Conservation (phyloP, 2,113 vertebrate species). For the Barbus barbus region DNA sequence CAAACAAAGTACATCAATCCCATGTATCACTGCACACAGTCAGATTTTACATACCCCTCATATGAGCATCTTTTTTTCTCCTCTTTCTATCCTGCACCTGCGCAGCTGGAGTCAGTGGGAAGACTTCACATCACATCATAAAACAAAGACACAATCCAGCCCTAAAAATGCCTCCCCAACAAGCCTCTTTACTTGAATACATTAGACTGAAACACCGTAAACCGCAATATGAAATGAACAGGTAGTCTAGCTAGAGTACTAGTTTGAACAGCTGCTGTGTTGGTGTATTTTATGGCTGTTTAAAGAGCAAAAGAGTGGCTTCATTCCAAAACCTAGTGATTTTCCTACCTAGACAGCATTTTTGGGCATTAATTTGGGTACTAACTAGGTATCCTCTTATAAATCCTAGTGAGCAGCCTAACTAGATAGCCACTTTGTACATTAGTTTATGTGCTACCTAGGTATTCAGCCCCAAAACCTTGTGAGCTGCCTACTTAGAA, state of each 20-base stretch:
- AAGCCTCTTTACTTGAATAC: not conserved
- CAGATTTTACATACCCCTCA: slow-evolving; percentile 52
- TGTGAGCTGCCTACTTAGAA: not conserved
- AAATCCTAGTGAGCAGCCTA: not conserved
- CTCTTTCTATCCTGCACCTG: slow-evolving; percentile 59
- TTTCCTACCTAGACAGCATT: not conserved
- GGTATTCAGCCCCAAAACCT: not conserved
- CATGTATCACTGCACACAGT: slow-evolving; percentile 31
- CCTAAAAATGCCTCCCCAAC: slow-evolving; percentile 2
- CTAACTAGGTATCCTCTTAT: not conserved
- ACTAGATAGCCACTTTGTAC: not conserved
- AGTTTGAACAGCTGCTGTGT: not conserved
- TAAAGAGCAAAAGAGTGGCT: slow-evolving; percentile 16
- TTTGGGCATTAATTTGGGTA: not conserved
- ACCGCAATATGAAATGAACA: not conserved
- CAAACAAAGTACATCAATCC: slow-evolving; percentile 26
- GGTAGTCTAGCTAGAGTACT: not conserved
- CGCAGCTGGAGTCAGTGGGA: slow-evolving; percentile 48
- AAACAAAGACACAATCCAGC: slow-evolving; percentile 28
- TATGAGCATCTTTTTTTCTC: slow-evolving; percentile 48
- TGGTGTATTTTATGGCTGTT: not conserved
- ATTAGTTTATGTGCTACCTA: not conserved
- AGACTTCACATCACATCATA: slow-evolving; percentile 52
- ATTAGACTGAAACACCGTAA: not conserved
- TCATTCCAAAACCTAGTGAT: not conserved